These are phyloP conservation scores for Haemorhous mexicanus DNA, from an alignment of 2,113 vertebrate genomes.

Conservation along the genomic window DNA sequence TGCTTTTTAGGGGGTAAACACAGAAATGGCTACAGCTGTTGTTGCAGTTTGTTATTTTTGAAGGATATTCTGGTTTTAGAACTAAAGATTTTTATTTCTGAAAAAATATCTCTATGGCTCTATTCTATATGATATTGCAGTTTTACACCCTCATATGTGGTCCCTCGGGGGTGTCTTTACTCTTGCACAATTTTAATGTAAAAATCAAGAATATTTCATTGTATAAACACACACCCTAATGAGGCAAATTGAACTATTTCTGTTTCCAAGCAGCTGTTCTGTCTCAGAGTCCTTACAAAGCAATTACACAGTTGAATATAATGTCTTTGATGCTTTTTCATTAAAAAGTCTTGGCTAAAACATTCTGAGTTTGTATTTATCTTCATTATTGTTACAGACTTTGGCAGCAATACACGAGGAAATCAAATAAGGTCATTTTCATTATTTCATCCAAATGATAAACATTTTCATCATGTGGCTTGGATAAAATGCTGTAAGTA, in stretches of 20 bases:
- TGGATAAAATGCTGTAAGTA: background rate
- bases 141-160: background rate
- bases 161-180: background rate
- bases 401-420: background rate
- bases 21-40: background rate
- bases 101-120: background rate
- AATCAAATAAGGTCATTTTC: background rate
- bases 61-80: background rate
- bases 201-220: background rate
- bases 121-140: background rate
- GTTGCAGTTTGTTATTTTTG: background rate
- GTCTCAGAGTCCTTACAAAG: background rate
- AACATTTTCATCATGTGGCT: background rate
- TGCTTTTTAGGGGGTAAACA: background rate
- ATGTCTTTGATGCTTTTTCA: background rate
- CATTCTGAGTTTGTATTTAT: background rate
- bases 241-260: background rate
- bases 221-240: background rate
- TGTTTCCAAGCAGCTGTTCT: background rate
- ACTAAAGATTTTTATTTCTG: background rate
- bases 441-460: background rate
- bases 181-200: background rate
- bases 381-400: background rate
- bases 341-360: background rate
- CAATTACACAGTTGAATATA: background rate